phyloP scores from a whole-genome alignment of 2,113 vertebrate species.

The Anolis carolinensis region DNA sequence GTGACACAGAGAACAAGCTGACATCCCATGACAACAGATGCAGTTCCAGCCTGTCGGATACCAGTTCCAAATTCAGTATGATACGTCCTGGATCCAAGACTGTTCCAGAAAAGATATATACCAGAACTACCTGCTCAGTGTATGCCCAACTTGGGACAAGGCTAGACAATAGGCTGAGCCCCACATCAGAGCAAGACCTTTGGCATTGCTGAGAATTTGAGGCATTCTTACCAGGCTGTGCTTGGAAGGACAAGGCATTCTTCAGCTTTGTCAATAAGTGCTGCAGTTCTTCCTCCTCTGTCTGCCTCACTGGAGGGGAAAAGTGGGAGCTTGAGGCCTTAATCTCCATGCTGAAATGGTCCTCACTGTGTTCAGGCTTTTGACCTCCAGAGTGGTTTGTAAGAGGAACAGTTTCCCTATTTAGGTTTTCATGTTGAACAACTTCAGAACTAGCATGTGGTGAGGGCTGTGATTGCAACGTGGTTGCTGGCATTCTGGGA shows the following conservation, averaged over 20 bases:
- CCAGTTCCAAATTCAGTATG: too few relatives aligned
- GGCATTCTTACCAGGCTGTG: constrained; percentile 66
- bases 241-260: constrained; percentile 66
- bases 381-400: not conserved
- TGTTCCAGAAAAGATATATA: too few relatives aligned
- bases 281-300: constrained; percentile 62
- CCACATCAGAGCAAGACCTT: not conserved
- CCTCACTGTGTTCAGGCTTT: constrained; percentile 1
- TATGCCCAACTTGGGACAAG: not conserved
- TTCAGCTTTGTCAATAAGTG: constrained; percentile 76
- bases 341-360: not conserved
- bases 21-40: too few relatives aligned
- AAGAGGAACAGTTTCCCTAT: not conserved
- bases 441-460: not conserved
- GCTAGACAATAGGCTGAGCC: too few relatives aligned
- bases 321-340: not conserved
- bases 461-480: not conserved
- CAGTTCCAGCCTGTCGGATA: too few relatives aligned
- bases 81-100: too few relatives aligned
- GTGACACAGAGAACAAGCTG: too few relatives aligned
- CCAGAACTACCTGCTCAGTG: too few relatives aligned
- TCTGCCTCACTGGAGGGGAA: not conserved
- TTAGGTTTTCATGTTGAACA: constrained; percentile 6
- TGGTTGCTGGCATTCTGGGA: constrained; percentile 13
- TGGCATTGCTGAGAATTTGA: not conserved